Conservation (phyloP, 2,113 vertebrate genomes). For the Oryzias melastigma region DNA sequence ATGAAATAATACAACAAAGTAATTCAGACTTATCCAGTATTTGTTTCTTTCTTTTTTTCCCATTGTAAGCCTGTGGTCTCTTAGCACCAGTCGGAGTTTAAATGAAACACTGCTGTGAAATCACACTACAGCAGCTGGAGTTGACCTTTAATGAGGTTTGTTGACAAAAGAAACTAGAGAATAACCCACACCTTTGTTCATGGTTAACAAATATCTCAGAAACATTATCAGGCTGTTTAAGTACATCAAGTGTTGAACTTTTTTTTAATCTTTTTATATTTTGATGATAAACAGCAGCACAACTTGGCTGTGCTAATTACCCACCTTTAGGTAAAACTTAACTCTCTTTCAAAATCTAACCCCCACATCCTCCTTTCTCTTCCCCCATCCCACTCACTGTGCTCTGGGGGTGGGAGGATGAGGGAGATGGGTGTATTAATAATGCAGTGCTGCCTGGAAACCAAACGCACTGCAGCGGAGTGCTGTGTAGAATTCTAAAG, state of each 20-base stretch:
- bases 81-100: too few species aligned
- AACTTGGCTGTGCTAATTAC: slow-evolving; percentile 21
- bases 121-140: too few species aligned
- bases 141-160: too few species aligned
- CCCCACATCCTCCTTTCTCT: slow-evolving; percentile 26
- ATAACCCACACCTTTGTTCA: too few species aligned
- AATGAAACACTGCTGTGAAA: too few species aligned
- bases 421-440: slow-evolving; percentile 76
- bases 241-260: neutral
- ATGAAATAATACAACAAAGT: too few species aligned
- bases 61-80: too few species aligned
- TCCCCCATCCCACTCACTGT: slow-evolving; percentile 40
- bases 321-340: slow-evolving; percentile 39
- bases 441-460: slow-evolving; percentile 83
- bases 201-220: slow-evolving; percentile 3
- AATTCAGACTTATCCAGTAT: too few species aligned
- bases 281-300: slow-evolving; percentile 4
- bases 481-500: slow-evolving; percentile 81
- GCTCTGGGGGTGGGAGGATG: slow-evolving; percentile 58
- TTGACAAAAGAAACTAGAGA: too few species aligned
- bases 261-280: neutral
- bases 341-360: slow-evolving; percentile 39
- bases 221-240: neutral
- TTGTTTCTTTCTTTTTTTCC: too few species aligned
- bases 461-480: slow-evolving; percentile 78